Evolutionary conservation across 1,140 invertebrate species (phyloP), one percentile per base, ranked within the genome.

Genomic region (Drosophila erecta): DNA sequence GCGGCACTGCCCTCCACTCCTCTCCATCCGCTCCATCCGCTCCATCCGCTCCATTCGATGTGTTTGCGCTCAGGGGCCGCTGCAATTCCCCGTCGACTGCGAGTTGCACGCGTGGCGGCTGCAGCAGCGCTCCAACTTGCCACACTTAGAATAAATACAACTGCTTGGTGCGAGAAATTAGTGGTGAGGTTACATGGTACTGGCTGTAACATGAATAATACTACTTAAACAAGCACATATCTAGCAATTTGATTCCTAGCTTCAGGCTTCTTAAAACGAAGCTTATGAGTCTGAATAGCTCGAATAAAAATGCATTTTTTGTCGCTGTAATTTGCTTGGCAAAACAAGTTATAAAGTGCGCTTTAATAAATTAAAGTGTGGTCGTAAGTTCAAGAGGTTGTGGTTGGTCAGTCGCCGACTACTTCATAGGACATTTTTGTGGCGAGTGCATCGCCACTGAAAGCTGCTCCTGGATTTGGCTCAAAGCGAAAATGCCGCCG

Each of bases 401-500:
- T 4, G 24, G 24, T 24, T 24, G 24, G 4, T 24, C 24, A 5
- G 4, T 24, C 24, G 24, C 24, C 24, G 24, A 24, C 24, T 0
- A 50, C n/a, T 50, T 49, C 15, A 2, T 27, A 27, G 47, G 47
- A 15, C 47, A 50, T 10, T 33, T 51, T 51, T 57, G 27, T 11
- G 30, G 2, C 11, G 17, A 62, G 54, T 62, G 59, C 65, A 35
- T 2, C 0, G 37, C 44, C 24, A 43, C 51, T 65, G 46, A 67
- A 67, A 67, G 60, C 57, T 43, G 65, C 67, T 57, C 43, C 67
- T 70, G 65, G 65, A 43, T 55, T 70, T 78, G 43, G 46, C 79
- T 81, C 79, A 81, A 81, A 81, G 79, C 61, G 49, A 78, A 81
- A 81, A 83, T 81, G 79, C 79, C 79, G 79, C 78, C 79, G 76